A percentile compares a stretch with the other conserved stretches of the same genome.
phyloP scores from a whole-genome alignment of 1,140 invertebrate genomes.

The Choristoneura fumiferana region DNA sequence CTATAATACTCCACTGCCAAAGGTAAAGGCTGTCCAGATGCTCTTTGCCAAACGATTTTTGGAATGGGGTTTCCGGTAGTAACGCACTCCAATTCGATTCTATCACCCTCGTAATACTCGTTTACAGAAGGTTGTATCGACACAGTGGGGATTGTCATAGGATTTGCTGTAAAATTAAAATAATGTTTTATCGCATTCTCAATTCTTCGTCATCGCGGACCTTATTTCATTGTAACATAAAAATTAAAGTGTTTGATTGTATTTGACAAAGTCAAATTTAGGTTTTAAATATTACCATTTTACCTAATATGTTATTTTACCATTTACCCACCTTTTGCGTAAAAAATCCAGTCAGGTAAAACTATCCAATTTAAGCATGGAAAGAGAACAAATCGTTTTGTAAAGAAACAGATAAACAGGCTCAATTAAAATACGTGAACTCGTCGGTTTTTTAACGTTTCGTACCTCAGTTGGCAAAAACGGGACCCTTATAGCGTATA shows the following conservation, averaged over 20 bases:
- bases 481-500: too few relatives aligned
- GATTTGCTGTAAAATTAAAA: constrained; percentile 47
- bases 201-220: too few relatives aligned
- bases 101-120: constrained; percentile 86
- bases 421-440: too few relatives aligned
- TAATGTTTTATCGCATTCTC: too few relatives aligned
- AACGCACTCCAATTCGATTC: constrained; percentile 86
- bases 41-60: constrained; percentile 84
- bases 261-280: too few relatives aligned
- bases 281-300: not conserved
- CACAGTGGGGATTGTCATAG: constrained; percentile 79
- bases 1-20: constrained; percentile 79
- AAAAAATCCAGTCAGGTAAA: constrained; percentile 59
- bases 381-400: constrained; percentile 29
- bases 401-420: too few relatives aligned
- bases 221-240: too few relatives aligned
- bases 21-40: constrained; percentile 73
- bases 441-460: too few relatives aligned
- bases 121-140: constrained; percentile 82
- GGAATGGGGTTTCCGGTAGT: constrained; percentile 87
- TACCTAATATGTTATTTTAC: constrained; percentile 31
- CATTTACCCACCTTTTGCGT: too few relatives aligned
- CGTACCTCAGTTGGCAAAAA: too few relatives aligned
- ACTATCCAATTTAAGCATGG: constrained; percentile 51
- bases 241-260: too few relatives aligned